Evolutionary conservation across 2,888 invertebrate species (phyloP).

Genomic region (Disparrhopalites patrizii): DNA sequence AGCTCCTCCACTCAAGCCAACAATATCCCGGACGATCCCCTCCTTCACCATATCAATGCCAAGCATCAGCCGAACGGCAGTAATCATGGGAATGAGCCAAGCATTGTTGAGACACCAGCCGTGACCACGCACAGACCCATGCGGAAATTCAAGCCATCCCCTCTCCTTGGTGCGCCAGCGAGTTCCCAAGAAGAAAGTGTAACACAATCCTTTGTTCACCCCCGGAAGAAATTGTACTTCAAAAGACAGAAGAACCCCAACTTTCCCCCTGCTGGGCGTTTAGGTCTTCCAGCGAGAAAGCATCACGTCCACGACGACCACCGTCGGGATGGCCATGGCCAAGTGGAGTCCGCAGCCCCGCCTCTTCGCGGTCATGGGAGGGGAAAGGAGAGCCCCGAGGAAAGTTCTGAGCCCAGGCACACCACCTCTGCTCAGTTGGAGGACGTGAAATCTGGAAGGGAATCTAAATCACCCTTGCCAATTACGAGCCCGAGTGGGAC

Average conservation of each 20-base stretch:
- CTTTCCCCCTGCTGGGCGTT: slow-evolving; percentile 7
- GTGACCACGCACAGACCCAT: slow-evolving; percentile 26
- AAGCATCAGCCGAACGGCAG: neutral
- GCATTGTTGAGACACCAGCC: no score
- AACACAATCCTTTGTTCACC: slow-evolving; percentile 13
- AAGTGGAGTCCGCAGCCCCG: no score
- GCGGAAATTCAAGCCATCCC: neutral
- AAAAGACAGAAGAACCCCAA: slow-evolving; percentile 15
- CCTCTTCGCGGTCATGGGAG: slow-evolving; percentile 3
- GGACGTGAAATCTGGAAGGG: neutral
- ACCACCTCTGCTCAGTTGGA: neutral
- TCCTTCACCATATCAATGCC: neutral
- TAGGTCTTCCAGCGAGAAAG: slow-evolving; percentile 12
- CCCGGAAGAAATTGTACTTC: neutral
- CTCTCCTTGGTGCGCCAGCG: neutral
- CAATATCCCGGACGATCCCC: neutral
- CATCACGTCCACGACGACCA: slow-evolving; percentile 5
- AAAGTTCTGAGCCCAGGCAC: neutral
- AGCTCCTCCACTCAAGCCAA: neutral
- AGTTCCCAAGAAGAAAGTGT: slow-evolving; percentile 11
- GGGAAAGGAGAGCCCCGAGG: neutral
- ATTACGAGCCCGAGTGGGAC: neutral
- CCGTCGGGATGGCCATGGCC: neutral
- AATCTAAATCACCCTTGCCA: neutral
- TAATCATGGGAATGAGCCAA: neutral